These are phyloP conservation scores for Thaumetopoea pityocampa DNA, from an alignment of 1,140 invertebrate species.

Conservation along the genomic window DNA sequence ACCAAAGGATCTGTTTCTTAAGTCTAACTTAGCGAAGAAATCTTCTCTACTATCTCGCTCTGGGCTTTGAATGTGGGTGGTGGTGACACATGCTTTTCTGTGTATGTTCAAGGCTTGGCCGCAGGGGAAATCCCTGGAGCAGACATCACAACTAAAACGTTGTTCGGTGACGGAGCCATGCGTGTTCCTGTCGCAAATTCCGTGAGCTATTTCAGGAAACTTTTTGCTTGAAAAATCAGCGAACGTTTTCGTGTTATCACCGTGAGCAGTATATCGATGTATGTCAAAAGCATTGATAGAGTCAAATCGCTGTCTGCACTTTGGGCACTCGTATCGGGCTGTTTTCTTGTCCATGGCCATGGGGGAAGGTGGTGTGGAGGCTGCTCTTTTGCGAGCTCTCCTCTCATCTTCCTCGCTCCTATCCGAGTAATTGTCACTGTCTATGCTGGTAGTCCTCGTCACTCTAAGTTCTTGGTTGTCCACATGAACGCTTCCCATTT, in stretches of 20 bases:
- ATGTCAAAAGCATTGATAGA: constrained; percentile 83
- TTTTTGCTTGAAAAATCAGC: constrained; percentile 87
- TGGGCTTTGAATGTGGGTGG: constrained; percentile 52
- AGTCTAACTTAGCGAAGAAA: constrained; percentile 87
- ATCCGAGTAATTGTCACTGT: constrained; percentile 63
- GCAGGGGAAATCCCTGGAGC: constrained; percentile 85
- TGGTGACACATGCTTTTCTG: constrained; percentile 74
- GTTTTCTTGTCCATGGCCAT: constrained; percentile 85
- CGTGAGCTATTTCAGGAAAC: constrained; percentile 85
- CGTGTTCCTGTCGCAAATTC: constrained; percentile 82
- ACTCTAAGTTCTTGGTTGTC: constrained; percentile 42
- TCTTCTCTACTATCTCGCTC: constrained; percentile 81
- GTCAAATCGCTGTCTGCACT: constrained; percentile 83
- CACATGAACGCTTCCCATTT: constrained; percentile 47
- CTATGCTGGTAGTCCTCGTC: constrained; percentile 56
- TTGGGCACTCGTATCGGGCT: constrained; percentile 82
- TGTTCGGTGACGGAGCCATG: constrained; percentile 80
- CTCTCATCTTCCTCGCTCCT: constrained; percentile 73
- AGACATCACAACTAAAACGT: constrained; percentile 84
- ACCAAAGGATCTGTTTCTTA: constrained; percentile 80
- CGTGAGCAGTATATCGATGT: constrained; percentile 79
- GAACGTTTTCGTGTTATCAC: constrained; percentile 77
- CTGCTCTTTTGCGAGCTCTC: constrained; percentile 61
- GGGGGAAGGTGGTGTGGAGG: constrained; percentile 61
- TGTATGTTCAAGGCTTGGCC: constrained; percentile 83